Base-by-base conservation (phyloP, 2,888 invertebrate genomes). In the Rotaria macrura region DNA sequence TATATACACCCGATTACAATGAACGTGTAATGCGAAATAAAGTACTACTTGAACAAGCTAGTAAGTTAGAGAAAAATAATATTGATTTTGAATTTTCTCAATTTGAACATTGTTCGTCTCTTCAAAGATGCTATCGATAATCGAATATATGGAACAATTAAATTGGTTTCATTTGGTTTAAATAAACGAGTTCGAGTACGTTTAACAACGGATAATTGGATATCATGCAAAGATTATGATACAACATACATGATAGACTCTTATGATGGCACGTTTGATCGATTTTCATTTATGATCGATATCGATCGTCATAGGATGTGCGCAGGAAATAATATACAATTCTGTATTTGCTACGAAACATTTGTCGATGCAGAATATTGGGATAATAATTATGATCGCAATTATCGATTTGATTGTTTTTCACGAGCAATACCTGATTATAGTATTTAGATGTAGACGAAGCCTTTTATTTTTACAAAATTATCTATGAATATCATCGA, bases 401-500 rank as follows among this genome's bases (percentile, higher is more conserved):
- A 85, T 55, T 85, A 85, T 65, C 84, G 84, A 84, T 85, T 85
- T 72, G 72, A 85, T 84, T 85, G 85, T 43, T 84, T 84, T 52
- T 85, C 65, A 38, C 17, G 34, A 25, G 14, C 65, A 2, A 34
- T 65, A 65, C 34, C 65, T 65, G 34, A 65, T 65, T 65, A 65
- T 23, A 52, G 23, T 23, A 23, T 52, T 52, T 52, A 23, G 23
- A 23, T 23, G 23, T 20, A 52, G 6, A 52, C 1, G 6, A 52
- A 23, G 23, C n/a, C n/a, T n/a, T n/a, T n/a, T n/a, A n/a, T n/a
- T n/a, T n/a, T n/a, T n/a, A n/a, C n/a, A n/a, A 17, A 14, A 5
- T 52, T 23, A 23, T 23, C 20, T 52, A 23, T 49, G 4, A 49
- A 49, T 14, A 17, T 23, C 2, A 52, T 23, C 23, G 20, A 52